These are phyloP conservation scores for Balaeniceps rex DNA, from an alignment of 2,113 vertebrate genomes.

Conservation along the genomic window DNA sequence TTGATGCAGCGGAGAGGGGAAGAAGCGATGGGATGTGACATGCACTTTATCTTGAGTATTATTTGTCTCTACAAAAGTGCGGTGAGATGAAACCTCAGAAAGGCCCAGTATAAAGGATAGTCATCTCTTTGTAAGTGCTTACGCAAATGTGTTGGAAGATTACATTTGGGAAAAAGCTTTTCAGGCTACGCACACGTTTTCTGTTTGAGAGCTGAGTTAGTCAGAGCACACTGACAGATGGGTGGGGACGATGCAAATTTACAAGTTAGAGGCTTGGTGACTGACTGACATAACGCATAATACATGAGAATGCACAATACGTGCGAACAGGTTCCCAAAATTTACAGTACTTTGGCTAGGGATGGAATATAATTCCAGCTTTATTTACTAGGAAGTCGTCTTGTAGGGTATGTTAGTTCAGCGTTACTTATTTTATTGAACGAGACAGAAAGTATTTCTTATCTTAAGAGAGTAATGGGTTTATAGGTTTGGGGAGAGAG, in stretches of 20 bases:
- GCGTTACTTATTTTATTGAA: not conserved
- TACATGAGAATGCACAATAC: not conserved
- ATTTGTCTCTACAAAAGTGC: not conserved
- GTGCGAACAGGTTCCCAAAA: not conserved
- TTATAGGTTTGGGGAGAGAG: not conserved
- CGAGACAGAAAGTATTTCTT: not conserved
- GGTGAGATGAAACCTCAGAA: not conserved
- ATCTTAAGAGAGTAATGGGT: not conserved
- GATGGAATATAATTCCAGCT: not conserved
- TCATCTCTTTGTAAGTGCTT: not conserved
- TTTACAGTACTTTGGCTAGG: not conserved
- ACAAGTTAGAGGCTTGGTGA: not conserved
- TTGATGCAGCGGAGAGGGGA: not conserved
- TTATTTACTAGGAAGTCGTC: not conserved
- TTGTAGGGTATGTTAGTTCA: not conserved
- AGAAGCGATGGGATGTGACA: not conserved
- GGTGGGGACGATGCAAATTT: not conserved
- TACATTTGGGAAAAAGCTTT: not conserved
- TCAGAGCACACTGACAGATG: not conserved
- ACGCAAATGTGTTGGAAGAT: not conserved
- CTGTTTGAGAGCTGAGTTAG: not conserved
- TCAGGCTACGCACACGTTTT: not conserved
- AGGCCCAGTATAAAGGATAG: not conserved
- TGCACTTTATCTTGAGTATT: slow-evolving; percentile 28
- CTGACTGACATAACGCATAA: not conserved